Evolutionary conservation across 2,797 vertebrate genomes (phyloP).

Genomic region (Megaceryle alcyon): DNA sequence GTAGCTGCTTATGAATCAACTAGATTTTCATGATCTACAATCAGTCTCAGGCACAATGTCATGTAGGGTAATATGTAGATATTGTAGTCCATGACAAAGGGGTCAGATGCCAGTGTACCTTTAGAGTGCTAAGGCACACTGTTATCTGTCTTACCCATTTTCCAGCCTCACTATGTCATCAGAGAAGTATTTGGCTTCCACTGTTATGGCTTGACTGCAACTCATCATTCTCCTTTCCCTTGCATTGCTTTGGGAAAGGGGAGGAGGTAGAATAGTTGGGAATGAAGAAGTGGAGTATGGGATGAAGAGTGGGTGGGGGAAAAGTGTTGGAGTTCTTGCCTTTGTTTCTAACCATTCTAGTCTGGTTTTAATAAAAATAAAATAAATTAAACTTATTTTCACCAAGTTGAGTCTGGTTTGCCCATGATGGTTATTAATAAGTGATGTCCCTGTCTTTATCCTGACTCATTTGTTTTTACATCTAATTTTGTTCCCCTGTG

Average conservation of each 20-base stretch:
- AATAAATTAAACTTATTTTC: neutral
- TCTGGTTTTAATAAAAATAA: neutral
- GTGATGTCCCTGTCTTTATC: neutral
- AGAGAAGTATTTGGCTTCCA: neutral
- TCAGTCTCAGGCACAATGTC: neutral
- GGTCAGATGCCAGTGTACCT: neutral
- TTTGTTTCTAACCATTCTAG: neutral
- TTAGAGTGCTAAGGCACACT: neutral
- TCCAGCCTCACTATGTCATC: neutral
- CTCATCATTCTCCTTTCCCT: neutral
- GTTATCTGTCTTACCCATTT: neutral
- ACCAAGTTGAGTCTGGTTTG: neutral
- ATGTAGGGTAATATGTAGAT: neutral
- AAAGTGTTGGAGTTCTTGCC: neutral
- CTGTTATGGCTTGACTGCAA: neutral
- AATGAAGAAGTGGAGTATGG: neutral
- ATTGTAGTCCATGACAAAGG: neutral
- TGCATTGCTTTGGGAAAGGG: neutral
- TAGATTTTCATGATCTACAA: neutral
- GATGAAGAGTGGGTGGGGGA: neutral
- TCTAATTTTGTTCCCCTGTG: neutral
- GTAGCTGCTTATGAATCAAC: neutral
- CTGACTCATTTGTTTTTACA: neutral
- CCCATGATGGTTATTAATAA: neutral
- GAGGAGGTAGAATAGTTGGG: neutral